phyloP scores from a whole-genome alignment of 2,888 invertebrate genomes.

The Andrena chrysosceles region DNA sequence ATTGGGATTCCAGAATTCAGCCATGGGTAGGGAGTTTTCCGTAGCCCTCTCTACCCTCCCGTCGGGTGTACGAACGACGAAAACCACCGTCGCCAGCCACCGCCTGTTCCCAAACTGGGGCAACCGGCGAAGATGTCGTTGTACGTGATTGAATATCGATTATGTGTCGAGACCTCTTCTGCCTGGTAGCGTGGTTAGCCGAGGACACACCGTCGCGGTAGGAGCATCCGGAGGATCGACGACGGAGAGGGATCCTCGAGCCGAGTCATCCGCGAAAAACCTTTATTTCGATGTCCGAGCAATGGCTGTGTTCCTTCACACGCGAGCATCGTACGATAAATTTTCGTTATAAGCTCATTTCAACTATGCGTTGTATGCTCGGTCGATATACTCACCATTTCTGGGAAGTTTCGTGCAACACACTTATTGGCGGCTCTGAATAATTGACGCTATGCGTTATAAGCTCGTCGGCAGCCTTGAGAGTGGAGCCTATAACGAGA shows the following conservation, averaged over 20 bases:
- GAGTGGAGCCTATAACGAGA: no score
- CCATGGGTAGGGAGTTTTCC: slow-evolving; percentile 18
- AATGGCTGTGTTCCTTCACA: no score
- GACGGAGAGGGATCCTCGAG: slow-evolving; percentile 29
- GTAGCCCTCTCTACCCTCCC: background rate
- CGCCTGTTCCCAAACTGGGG: slow-evolving; percentile 65
- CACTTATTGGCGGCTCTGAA: no score
- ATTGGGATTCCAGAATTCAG: slow-evolving; percentile 66
- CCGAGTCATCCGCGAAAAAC: slow-evolving; percentile 28
- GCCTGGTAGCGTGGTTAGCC: slow-evolving; percentile 58
- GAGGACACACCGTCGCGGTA: slow-evolving; percentile 41
- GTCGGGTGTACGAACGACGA: slow-evolving; percentile 35
- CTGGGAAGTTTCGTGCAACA: no score
- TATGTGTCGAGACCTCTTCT: slow-evolving; percentile 69
- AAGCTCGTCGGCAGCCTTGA: no score
- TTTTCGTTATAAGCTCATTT: no score
- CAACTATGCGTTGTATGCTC: no score
- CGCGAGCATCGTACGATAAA: no score
- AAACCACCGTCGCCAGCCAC: slow-evolving; percentile 43
- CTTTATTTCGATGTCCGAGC: slow-evolving; percentile 1
- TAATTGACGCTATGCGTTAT: no score
- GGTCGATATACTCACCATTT: no score
- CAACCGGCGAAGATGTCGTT: slow-evolving; percentile 67
- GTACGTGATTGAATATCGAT: slow-evolving; percentile 78
- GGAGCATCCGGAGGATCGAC: slow-evolving; percentile 36